Evolutionary conservation across 2,888 invertebrate genomes (phyloP), one percentile per base, ranked within the genome.

Genomic region (Platycheirus albimanus): DNA sequence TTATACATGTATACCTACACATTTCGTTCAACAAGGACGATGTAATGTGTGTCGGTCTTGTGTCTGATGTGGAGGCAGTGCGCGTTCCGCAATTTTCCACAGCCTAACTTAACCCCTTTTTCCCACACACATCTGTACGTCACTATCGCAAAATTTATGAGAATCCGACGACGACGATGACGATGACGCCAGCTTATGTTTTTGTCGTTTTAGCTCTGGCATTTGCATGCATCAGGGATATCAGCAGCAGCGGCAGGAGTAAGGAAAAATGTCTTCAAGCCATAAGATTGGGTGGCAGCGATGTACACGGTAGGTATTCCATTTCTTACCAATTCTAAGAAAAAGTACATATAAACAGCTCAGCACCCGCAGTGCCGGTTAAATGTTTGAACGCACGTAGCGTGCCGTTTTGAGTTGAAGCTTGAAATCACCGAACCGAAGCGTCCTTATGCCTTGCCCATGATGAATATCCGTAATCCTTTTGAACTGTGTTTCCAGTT

Each of bases 371-470:
- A 28, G 33, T 66, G 20, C 38, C 45, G 38, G 51, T 64, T 70
- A 76, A 70, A 80, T 58, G 70, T 61, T 81, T 76, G 70, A 56
- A 75, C 51, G 64, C 49, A 45, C 33, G 19, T 43, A 43, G 28
- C 43, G 28, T 41, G 58, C 30, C 30, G 7, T 64, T 45, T 45
- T 51, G 36, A 24, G 47, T 24, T 15, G 24, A 13, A 47, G 10
- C 30, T 49, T 13, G 38, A 36, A 64, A 38, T 64, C 49, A 64
- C 36, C 49, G 5, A 64, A 64, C 58, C 19, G 5, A 64, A 64
- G 51, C 19, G 19, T 64, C 30, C 17, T 13, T 52, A 30, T 36
- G 67, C 74, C 63, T 63, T 61, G 30, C 58, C 15, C 54, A 4
- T 24, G 51, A 54, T 70, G 43, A 28, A 58, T 58, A 43, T 15